These are phyloP conservation scores for Acrossocheilus wenchowensis DNA, from an alignment of 2,797 vertebrate genomes.

Conservation along the genomic window DNA sequence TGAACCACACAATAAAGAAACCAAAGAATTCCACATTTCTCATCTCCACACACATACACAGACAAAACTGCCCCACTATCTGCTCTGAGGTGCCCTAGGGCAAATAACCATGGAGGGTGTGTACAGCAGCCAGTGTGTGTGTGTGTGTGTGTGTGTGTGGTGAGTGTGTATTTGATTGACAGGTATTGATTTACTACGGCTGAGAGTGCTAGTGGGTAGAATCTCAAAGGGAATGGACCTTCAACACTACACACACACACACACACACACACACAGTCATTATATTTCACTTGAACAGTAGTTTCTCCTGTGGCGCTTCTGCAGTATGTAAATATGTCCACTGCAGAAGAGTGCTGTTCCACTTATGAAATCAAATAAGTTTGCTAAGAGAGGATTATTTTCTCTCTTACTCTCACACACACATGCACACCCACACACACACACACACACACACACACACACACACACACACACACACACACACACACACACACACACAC, in stretches of 20 bases:
- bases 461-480: slow-evolving; percentile 23
- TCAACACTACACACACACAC: slow-evolving; percentile 46
- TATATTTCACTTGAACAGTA: slow-evolving; percentile 31
- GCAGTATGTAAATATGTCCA: slow-evolving; percentile 33
- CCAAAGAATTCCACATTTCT: slow-evolving; percentile 44
- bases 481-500: background rate
- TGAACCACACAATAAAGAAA: slow-evolving; percentile 22
- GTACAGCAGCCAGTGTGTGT: slow-evolving; percentile 56
- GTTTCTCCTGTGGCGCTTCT: slow-evolving; percentile 16
- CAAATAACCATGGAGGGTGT: slow-evolving; percentile 60
- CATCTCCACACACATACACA: slow-evolving; percentile 42
- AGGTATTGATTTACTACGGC: slow-evolving; percentile 60
- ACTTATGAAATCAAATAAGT: slow-evolving; percentile 46
- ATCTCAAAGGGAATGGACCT: slow-evolving; percentile 51
- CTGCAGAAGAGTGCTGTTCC: slow-evolving; percentile 33
- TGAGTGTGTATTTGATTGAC: slow-evolving; percentile 47
- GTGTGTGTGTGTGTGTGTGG: slow-evolving; percentile 41
- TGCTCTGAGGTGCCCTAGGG: slow-evolving; percentile 58
- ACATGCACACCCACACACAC: background rate
- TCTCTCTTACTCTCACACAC: slow-evolving; percentile 31
- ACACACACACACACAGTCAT: slow-evolving; percentile 20
- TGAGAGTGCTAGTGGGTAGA: slow-evolving; percentile 53
- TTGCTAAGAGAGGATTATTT: slow-evolving; percentile 39
- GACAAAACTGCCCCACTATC: slow-evolving; percentile 48
- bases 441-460: slow-evolving; percentile 22